Percentiles rank a stretch among this genome's conserved stretches.
These are phyloP conservation scores for Paedocypris micromegethes DNA, from an alignment of 2,797 vertebrate genomes.

Conservation along the genomic window DNA sequence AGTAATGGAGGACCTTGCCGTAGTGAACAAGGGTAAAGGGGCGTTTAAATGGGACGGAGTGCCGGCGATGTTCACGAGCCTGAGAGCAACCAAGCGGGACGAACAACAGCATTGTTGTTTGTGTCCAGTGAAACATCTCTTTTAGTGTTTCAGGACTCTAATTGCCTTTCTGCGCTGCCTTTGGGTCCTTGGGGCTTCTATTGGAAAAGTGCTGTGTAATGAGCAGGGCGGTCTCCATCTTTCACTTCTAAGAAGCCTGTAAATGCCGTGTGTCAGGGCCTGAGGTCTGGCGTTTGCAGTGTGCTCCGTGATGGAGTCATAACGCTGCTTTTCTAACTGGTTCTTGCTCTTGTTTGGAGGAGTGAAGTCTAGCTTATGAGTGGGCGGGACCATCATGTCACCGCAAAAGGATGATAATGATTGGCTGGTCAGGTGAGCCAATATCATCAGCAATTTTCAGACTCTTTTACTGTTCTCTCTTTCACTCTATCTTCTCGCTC, in stretches of 20 bases:
- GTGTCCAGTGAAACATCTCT: conserved; percentile 33
- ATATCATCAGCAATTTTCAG: too few species aligned
- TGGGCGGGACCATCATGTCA: conserved; percentile 20
- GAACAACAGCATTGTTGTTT: conserved; percentile 10
- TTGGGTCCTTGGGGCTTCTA: conserved; percentile 38
- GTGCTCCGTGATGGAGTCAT: too few species aligned
- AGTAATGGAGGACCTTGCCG: too few species aligned
- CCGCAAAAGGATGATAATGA: conserved; percentile 2
- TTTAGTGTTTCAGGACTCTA: conserved; percentile 41
- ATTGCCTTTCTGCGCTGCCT: conserved; percentile 51
- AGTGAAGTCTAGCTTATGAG: conserved; percentile 9
- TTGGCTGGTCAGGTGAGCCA: neutral
- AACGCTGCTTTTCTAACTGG: too few species aligned
- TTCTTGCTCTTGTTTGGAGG: conserved; percentile 29
- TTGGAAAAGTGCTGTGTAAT: conserved; percentile 61
- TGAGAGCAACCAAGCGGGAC: conserved; percentile 4
- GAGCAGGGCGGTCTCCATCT: conserved; percentile 49
- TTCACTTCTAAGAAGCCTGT: conserved; percentile 47
- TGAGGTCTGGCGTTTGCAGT: conserved; percentile 28
- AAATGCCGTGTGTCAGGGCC: conserved; percentile 44
- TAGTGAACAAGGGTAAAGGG: too few species aligned
- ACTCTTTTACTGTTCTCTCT: too few species aligned
- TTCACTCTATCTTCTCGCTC: too few species aligned
- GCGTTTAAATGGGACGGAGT: too few species aligned
- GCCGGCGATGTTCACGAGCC: neutral